Evolutionary conservation across 35 echinoderm and acorn worm species (phyloP), one percentile per base, ranked within the genome.

Genomic region (Acanthaster planci): DNA sequence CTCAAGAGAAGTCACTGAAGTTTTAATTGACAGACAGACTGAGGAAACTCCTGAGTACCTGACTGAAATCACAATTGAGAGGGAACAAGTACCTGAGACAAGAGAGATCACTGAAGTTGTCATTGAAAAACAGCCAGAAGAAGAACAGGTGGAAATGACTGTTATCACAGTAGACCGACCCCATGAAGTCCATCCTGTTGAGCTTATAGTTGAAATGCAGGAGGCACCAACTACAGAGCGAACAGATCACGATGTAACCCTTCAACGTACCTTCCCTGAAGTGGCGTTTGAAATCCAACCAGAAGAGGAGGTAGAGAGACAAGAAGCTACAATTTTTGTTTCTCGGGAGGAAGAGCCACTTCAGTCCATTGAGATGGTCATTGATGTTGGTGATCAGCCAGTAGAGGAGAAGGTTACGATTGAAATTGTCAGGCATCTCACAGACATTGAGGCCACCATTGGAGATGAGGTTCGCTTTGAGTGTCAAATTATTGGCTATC

Each of bases 401-500:
- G 79, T 82, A 29, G 81, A 83, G 32, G 81, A 83, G 37, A 58
- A 32, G 5, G 50, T 35, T 30, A 72, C 81, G 18, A 79, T 86
- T 59, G 80, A 83, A 79, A 76, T 93, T 42, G 29, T 92, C 23
- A 75, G 36, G 40, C 84, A 81, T 23, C 90, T 82, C 8, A 39
- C 54, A 40, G 86, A 93, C 77, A 57, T 93, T 83, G 91, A 93
- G 76, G 80, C 87, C 76, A 42, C 50, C 21, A 21, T 80, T 38
- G 85, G 79, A 40, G 86, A 88, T 19, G 77, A 55, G 32, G 75
- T 68, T 29, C 75, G 60, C 5, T 64, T 93, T 40, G 91, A 84
- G 37, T 93, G 91, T 57, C 85, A 93, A 60, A 84, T 93, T 18
- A 67, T 77, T 51, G 91, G 91, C n/a, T 23, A 93, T 76, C 91